Conservation (phyloP, 2,797 vertebrate species). For the Crocidura indochinensis region DNA sequence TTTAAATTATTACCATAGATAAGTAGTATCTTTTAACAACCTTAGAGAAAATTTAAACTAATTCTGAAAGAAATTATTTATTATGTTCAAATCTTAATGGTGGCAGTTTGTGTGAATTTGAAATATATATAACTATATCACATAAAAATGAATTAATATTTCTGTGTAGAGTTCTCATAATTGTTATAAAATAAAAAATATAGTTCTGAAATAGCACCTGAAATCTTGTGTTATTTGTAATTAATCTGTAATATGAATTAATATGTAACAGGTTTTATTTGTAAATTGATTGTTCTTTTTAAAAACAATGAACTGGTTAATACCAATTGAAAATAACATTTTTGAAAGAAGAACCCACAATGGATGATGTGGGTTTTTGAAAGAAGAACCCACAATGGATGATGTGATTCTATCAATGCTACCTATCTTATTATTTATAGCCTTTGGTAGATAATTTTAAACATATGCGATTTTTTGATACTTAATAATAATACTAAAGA, state of each 20-base stretch:
- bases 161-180: background rate
- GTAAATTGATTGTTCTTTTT: background rate
- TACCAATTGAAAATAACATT: background rate
- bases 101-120: background rate
- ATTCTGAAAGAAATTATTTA: slow-evolving; percentile 38
- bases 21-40: slow-evolving; percentile 79
- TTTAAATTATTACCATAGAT: slow-evolving; percentile 85
- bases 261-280: too few species aligned
- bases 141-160: background rate
- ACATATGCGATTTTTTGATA: background rate
- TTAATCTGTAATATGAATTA: too few species aligned
- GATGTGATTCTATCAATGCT: background rate
- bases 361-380: background rate
- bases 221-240: background rate
- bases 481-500: slow-evolving; percentile 12
- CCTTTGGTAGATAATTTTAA: background rate
- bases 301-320: background rate
- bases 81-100: background rate
- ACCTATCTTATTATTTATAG: background rate
- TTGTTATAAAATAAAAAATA: background rate
- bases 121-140: background rate
- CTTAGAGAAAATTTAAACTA: slow-evolving; percentile 68
- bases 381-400: background rate
- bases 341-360: background rate
- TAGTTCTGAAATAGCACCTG: background rate